Conservation (phyloP, 2,113 vertebrate genomes). For the Hippocampus zosterae region DNA sequence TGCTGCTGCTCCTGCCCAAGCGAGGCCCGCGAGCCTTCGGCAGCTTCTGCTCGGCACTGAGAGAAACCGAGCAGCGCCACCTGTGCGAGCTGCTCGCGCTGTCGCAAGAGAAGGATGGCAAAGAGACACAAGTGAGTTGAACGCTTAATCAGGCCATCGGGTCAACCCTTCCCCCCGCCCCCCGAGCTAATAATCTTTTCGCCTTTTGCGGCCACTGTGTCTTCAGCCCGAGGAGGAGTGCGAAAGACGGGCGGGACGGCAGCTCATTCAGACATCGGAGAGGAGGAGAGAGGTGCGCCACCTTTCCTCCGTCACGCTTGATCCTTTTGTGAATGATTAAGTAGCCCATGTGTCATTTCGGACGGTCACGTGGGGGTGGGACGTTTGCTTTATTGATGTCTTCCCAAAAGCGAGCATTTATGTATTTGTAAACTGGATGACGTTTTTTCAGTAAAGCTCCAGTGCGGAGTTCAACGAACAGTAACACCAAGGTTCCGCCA, state of each 20-base stretch:
- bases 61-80: constrained; percentile 86
- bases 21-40: constrained; percentile 86
- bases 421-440: not conserved
- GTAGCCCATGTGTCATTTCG: not conserved
- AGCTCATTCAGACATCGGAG: constrained; percentile 18
- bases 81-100: constrained; percentile 68
- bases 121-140: constrained; percentile 55
- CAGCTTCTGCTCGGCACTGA: constrained; percentile 82
- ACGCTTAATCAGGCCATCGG: not conserved
- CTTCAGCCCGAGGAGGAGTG: constrained; percentile 32
- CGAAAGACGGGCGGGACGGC: constrained; percentile 20
- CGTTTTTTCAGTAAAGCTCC: too few relatives aligned
- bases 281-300: constrained; percentile 31
- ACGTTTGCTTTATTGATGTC: not conserved
- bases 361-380: not conserved
- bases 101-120: constrained; percentile 36
- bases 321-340: constrained; percentile 2
- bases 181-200: not conserved
- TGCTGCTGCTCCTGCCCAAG: constrained; percentile 85
- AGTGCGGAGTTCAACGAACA: too few relatives aligned
- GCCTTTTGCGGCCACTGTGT: constrained; percentile 30
- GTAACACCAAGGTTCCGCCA: not conserved
- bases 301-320: not conserved
- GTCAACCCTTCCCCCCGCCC: not conserved
- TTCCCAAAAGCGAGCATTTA: too few relatives aligned